Base-by-base conservation (phyloP, 2,113 vertebrate genomes). In the Emydura subglobosa region DNA sequence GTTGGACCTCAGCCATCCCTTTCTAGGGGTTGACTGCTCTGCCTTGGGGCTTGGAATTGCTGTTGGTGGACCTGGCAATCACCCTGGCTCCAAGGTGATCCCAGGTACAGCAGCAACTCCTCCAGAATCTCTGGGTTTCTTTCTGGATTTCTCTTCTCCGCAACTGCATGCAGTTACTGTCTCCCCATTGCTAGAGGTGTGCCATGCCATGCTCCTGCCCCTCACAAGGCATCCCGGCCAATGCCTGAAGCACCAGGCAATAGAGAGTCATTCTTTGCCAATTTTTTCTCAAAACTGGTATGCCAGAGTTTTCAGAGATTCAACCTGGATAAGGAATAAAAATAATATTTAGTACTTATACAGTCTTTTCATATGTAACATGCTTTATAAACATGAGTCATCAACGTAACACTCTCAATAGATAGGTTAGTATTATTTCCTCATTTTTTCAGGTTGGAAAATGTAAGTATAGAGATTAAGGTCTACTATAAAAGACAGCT, bases 311-410 rank as follows among this genome's bases (percentile, higher is more conserved):
- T 76, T 76, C 74, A 44, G 74, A 44, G 74, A 25, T 13, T 76
- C 74, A 59, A 4, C 87, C 86, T 92, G 51, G 8, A 84, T 59
- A 84, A 87, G 53, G 85, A 82, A 51, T 72, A n/a, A 93, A 1
- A 10, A 39, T 39, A 89, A 10, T 53, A 83, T 42, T 83, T 65
- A 55, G 65, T 91, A 65, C 11, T 49, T 88, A 76, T 76, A 19
- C 3, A 2, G 39, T 10, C 39, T 74, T 74, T 42, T 1, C 16
- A 31, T 51, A n/a, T 57, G 25, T 0, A 74, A 3, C 4, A 57
- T 17, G n/a, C 83, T 31, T 94, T 81, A 31, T 55, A 83, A 79
- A 90, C 79, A 1, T 34, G 74, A 31, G 34, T 39, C 2, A 59
- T 88, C 27, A 74, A 10, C 9, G 1, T 29, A 4, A 90, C 1